Conservation (phyloP, 2,113 vertebrate species). For the Pipra filicauda region DNA sequence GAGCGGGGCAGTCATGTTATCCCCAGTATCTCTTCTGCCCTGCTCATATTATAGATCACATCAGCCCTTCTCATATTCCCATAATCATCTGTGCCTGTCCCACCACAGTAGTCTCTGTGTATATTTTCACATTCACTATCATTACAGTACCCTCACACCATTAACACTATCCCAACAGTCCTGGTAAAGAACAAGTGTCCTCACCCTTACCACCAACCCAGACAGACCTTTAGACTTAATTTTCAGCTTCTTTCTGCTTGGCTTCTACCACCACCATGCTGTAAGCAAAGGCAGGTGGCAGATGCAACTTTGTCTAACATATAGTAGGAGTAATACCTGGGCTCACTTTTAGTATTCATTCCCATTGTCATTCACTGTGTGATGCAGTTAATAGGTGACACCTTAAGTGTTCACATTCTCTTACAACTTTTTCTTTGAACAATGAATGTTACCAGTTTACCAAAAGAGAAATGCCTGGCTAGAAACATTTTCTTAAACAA, state of each 20-base stretch:
- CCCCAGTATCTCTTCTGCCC: neutral
- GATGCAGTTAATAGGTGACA: neutral
- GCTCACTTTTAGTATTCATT: neutral
- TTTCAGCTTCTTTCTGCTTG: neutral
- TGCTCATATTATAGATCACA: neutral
- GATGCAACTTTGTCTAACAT: neutral
- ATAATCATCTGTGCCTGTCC: neutral
- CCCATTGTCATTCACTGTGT: neutral
- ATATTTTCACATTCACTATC: neutral
- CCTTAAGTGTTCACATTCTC: neutral
- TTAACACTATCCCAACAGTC: neutral
- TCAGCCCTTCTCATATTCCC: neutral
- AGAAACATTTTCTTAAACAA: neutral
- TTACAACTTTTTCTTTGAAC: neutral
- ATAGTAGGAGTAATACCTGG: neutral
- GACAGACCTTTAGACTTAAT: neutral
- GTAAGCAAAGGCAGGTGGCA: neutral
- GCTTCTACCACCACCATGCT: neutral
- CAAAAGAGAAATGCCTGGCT: neutral
- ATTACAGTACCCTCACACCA: neutral
- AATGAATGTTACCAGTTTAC: neutral
- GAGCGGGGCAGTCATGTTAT: neutral
- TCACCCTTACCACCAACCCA: neutral
- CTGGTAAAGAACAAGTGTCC: neutral
- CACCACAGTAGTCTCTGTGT: neutral